Evolutionary conservation across 37 sponge, comb jelly and placozoan species (phyloP).

Genomic region (Eunapius fragilis): DNA sequence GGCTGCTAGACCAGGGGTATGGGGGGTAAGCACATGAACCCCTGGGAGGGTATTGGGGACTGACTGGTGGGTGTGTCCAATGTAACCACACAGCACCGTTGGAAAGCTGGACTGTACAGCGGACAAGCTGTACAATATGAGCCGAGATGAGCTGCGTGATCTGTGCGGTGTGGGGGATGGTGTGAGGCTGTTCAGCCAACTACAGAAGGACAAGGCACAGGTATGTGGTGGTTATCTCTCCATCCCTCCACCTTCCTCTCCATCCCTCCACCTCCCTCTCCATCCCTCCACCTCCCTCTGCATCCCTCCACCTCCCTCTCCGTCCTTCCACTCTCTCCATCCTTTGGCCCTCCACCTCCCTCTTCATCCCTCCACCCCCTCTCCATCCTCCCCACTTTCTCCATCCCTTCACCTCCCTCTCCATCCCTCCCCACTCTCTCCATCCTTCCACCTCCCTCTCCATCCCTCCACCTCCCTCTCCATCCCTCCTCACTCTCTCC

Average conservation of each 20-base stretch:
- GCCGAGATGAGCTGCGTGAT: constrained; percentile 61
- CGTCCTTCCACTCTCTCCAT: too few species aligned
- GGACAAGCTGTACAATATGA: constrained; percentile 57
- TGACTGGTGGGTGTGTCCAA: too few species aligned
- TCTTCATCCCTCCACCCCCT: not conserved
- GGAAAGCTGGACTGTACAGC: constrained; percentile 53
- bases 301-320: too few species aligned
- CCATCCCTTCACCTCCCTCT: not conserved
- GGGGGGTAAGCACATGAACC: too few species aligned
- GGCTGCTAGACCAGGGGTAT: constrained; percentile 62
- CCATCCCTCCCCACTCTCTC: not conserved
- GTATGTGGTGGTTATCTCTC: constrained; percentile 1
- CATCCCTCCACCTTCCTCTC: not conserved
- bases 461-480: too few species aligned
- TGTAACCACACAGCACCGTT: constrained; percentile 24
- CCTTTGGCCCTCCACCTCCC: too few species aligned
- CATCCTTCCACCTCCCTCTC: too few species aligned
- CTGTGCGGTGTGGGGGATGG: constrained; percentile 64
- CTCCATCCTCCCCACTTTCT: not conserved
- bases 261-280: too few species aligned
- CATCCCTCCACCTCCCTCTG: too few species aligned
- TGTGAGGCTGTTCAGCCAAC: constrained; percentile 70
- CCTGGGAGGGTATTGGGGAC: too few species aligned
- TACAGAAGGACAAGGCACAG: constrained; percentile 67
- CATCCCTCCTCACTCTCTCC: too few species aligned